These are phyloP conservation scores for Stegodyphus dumicola DNA, from an alignment of 1,140 invertebrate genomes.

Conservation along the genomic window DNA sequence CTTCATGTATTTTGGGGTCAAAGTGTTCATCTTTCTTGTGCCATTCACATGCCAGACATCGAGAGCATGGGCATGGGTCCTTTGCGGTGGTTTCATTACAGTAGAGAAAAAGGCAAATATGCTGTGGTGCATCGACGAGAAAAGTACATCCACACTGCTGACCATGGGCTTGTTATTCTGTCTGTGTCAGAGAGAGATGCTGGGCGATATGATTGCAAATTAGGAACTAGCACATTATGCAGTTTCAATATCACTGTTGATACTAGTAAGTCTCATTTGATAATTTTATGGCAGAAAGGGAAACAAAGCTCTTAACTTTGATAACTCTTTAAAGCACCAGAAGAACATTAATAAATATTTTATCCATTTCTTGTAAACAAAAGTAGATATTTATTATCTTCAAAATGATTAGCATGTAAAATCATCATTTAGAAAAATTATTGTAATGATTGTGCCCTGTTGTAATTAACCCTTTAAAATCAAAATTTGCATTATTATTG, in stretches of 20 bases:
- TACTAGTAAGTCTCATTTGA: constrained; percentile 69
- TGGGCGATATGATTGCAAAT: constrained; percentile 90
- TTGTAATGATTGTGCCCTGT: no score
- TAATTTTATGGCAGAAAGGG: not conserved
- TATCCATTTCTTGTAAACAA: no score
- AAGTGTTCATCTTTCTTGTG: constrained; percentile 91
- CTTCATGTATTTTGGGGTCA: constrained; percentile 89
- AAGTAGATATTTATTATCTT: no score
- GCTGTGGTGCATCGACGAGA: constrained; percentile 74
- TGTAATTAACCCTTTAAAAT: no score
- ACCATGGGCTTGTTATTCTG: constrained; percentile 89
- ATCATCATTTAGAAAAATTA: no score
- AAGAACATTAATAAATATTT: no score
- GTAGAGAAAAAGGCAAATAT: constrained; percentile 81
- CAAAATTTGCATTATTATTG: no score
- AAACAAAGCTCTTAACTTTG: no score
- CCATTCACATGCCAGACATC: constrained; percentile 82
- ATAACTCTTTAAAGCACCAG: no score
- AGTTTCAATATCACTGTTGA: constrained; percentile 94
- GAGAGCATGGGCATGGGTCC: constrained; percentile 52
- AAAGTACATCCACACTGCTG: constrained; percentile 92
- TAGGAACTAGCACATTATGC: constrained; percentile 83
- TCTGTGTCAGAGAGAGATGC: constrained; percentile 88
- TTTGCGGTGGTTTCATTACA: constrained; percentile 78
- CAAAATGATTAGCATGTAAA: no score